Base-by-base conservation (phyloP, 1,140 invertebrate genomes). In the Drosophila watanabei region DNA sequence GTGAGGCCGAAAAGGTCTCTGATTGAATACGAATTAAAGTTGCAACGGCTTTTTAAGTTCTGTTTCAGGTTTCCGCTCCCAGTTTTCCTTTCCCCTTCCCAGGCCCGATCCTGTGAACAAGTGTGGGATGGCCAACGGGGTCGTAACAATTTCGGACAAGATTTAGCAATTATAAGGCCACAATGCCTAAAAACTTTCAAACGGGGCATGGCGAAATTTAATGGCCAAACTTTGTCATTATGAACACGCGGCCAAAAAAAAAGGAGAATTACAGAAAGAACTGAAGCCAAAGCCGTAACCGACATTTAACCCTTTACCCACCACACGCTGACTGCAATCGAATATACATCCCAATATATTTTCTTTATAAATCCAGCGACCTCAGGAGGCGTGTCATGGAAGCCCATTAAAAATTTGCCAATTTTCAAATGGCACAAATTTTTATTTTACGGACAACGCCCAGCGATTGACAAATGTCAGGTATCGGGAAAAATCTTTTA, bases 21-120 rank as follows among this genome's bases (percentile, higher is more conserved):
- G 86, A 90, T 89, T 88, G 85, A 88, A 88, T 89, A 79, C 78
- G 62, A 85, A 88, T 88, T 90, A 85, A 85, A 73, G 75, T 82
- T 82, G 82, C 81, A 80, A 79, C 85, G 48, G 75, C 65, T 49
- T 75, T 73, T 51, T 46, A 41, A 75, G 30, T 61, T 68, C 52
- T 51, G 63, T 60, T 64, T 80, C 69, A 32, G 41, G 49, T 75
- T 79, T 78, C 54, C 45, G 56, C 56, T 79, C 88, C 76, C 75
- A 77, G 80, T 82, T 83, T 7, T 73, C 63, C 20, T 65, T 54
- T 48, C 33, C 39, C 32, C 24, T 43, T 14, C 30, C 33, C 24
- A 35, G 30, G 59, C 30, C 18, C 45, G 30, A 30, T 52, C 28
- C 32, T 30, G 16, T 20, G 80, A 79, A 89, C 85, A 89, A 89